Base-by-base conservation (phyloP, 2,113 vertebrate species). In the Mastomys coucha region DNA sequence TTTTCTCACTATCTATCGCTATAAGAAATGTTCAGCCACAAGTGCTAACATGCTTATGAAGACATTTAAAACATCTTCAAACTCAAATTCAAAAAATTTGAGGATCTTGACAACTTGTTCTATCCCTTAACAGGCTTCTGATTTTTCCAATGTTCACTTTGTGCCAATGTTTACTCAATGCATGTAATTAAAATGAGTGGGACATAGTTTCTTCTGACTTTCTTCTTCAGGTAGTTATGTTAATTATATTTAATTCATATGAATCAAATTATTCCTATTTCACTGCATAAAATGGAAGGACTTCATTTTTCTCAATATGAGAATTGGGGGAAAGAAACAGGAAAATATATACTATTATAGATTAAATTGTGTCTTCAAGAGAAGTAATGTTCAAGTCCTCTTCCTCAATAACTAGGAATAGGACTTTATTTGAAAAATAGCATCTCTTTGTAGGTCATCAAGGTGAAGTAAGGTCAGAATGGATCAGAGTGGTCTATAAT, bases 1-100 rank as follows among this genome's bases (percentile, higher is more conserved):
- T 95, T 65, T 93, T 53, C 51, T 96, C 81, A 65, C 63, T 86
- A 17, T 58, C 56, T 49, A 7, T 72, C 88, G 58, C 60, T 82
- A 91, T 51, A 69, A 45, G 56, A 93, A 39, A 8, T 28, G 88
- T 92, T 70, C 65, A 88, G 8, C 19, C 65, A 94, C 17, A 92
- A 92, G 11, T 45, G 13, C 73, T 76, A 91, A 80, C 12, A 88
- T 77, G 26, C 42, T 94, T 95, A 90, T 65, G 70, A 96, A 96
- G 51, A 77, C 2, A 42, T 49, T 73, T 24, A 7, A 65, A 56
- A 73, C 7, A 36, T 49, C 36, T 19, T 89, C n/a, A 84, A 84
- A 42, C 36, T 88, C 26, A 26, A n/a, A 63, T 36, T 94, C 36
- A 87, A 28, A 19, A 88, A 95, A 88, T 28, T 22, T 70, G 12